Evolutionary conservation across 2,113 vertebrate genomes (phyloP), one percentile per base, ranked within the genome.

Genomic region (Candoia aspera): DNA sequence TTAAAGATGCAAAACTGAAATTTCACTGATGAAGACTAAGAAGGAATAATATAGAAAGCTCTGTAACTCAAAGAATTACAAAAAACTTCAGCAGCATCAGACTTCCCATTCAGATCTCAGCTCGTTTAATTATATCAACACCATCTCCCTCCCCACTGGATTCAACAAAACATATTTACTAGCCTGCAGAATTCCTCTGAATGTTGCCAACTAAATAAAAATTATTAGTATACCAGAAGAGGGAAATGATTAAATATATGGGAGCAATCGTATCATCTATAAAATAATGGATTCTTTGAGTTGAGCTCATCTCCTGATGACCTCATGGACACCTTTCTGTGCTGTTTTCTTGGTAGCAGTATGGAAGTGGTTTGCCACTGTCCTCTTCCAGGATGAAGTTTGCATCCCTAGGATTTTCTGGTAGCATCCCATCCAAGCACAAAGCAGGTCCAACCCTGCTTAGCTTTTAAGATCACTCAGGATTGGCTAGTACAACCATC

Each of bases 1-100:
- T 93, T 55, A 90, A 91, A 23, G 29, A 84, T 86, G 60, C 92
- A 90, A 88, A 91, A 89, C 37, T n/a, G 84, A 86, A 53, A 90
- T 92, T 93, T 91, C 91, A 89, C 6, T 5, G 58, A 37, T 90
- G 86, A 92, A 58, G 86, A 58, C 11, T 10, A 49, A 53, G 42
- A 55, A 59, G 23, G 57, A n/a, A 37, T 23, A 84, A 53, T 68
- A 68, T 42, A 15, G 13, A 92, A 86, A 23, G 2, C 19, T 49
- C n/a, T 58, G 4, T n/a, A 8, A 12, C 60, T 58, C 6, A 13
- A 79, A 11, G 60, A 79, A 9, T 89, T n/a, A 86, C 60, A 64
- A 79, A 58, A 68, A 46, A 58, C 21, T 59, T 85, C 59, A 37
- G 23, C 73, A 1, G 5, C 79, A 33, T 17, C 57, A 42, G 24